A percentile compares a stretch with the other conserved stretches of the same genome.
Conservation (phyloP, 2,797 vertebrate genomes). For the Cottoperca gobio region DNA sequence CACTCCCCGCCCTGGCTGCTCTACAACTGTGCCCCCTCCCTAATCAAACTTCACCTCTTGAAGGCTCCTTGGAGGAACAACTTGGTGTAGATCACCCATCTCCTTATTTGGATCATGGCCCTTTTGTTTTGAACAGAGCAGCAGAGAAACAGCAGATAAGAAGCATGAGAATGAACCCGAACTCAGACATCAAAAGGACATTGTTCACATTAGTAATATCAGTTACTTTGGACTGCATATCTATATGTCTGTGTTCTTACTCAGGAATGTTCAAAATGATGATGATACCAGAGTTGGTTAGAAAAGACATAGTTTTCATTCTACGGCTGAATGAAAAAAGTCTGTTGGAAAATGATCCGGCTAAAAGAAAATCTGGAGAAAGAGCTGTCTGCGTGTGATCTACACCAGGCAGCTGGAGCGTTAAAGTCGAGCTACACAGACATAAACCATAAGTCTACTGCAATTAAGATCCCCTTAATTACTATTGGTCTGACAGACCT, state of each 20-base stretch:
- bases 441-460: conserved; percentile 59
- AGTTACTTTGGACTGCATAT: conserved; percentile 44
- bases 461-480: conserved; percentile 69
- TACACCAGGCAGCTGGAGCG: conserved; percentile 45
- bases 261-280: conserved; percentile 78
- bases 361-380: conserved; percentile 73
- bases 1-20: conserved; percentile 70
- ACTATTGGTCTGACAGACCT: conserved; percentile 52
- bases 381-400: conserved; percentile 58
- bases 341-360: conserved; percentile 75
- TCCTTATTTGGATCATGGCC: conserved; percentile 90
- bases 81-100: conserved; percentile 76
- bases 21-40: conserved; percentile 53
- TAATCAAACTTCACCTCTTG: conserved; percentile 78
- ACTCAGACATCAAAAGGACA: conserved; percentile 44
- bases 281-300: conserved; percentile 82
- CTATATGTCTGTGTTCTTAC: conserved; percentile 62
- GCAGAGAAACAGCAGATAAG: conserved; percentile 60
- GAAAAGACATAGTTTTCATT: conserved; percentile 75
- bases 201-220: conserved; percentile 54
- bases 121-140: conserved; percentile 60
- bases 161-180: conserved; percentile 45
- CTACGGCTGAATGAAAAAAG: conserved; percentile 64
- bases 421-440: conserved; percentile 49
- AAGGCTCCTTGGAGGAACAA: conserved; percentile 81